Base-by-base conservation (phyloP, 2,113 vertebrate genomes). In the Sakesphorus luctuosus region DNA sequence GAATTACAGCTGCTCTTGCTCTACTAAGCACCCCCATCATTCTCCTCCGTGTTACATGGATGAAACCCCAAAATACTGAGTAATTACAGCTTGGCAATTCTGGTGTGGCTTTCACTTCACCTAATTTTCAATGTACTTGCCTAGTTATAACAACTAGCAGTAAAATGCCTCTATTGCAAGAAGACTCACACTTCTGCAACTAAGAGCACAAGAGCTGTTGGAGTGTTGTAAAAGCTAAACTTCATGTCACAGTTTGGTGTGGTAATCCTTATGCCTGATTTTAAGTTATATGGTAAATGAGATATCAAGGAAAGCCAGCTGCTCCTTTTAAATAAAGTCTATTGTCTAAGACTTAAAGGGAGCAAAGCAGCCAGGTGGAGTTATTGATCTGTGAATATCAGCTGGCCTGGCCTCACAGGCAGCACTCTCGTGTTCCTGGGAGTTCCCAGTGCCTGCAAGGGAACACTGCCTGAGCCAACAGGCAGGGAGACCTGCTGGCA, bases 341-440 rank as follows among this genome's bases (percentile, higher is more conserved):
- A 95, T 97, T 96, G 96, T 96, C 52, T 93, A 18, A 43, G 91
- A 40, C 56, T 84, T 80, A 47, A 21, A 89, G 89, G 85, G 62
- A 90, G 85, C 77, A 85, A 63, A 95, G 49, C 28, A 79, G 93
- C 46, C 96, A 97, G 96, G 96, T 97, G 95, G 96, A 92, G 91
- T 97, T 96, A 97, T 93, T 94, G 97, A 96, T 97, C 87, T 96
- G 94, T 90, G 92, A 95, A 61, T 82, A 95, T 96, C 84, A 92
- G 84, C 92, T 77, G 82, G 85, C 76, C 7, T 3, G 79, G 95
- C 91, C 87, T 69, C 66, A 40, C 77, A 58, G 76, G 69, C 88
- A 69, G 52, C 2, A 14, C 35, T 1, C 59, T 93, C 69, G 91
- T 58, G n/a, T 24, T 94, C 76, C 92, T 62, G 25, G 35, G 50